Conservation (phyloP, 1,140 invertebrate genomes). For the Panagrolaimus sp. region DNA sequence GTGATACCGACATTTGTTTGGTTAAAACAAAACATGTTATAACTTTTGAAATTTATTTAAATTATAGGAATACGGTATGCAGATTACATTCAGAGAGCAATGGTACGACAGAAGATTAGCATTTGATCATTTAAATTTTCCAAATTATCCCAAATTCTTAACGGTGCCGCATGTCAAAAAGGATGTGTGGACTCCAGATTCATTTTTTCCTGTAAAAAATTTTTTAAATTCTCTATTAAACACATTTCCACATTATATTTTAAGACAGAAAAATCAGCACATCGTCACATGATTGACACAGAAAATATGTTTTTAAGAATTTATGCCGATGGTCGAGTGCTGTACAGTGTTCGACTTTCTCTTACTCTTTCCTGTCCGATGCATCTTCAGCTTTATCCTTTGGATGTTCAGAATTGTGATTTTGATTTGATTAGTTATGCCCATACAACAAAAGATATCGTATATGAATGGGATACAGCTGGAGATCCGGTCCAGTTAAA, state of each 20-base stretch:
- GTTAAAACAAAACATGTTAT: too few species aligned
- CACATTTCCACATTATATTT: conserved; percentile 5
- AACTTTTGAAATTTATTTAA: conserved; percentile 23
- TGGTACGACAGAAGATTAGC: conserved; percentile 83
- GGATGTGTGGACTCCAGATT: conserved; percentile 85
- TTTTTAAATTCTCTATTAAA: not conserved
- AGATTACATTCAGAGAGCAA: conserved; percentile 86
- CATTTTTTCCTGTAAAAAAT: conserved; percentile 73
- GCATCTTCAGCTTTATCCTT: conserved; percentile 38
- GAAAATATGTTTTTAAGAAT: conserved; percentile 48
- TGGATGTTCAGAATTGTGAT: conserved; percentile 46
- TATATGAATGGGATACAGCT: conserved; percentile 35
- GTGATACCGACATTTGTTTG: too few species aligned
- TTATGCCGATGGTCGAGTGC: conserved; percentile 34
- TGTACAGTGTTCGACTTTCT: conserved; percentile 41
- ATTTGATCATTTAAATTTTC: conserved; percentile 73
- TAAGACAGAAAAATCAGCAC: conserved; percentile 41
- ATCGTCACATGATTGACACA: conserved; percentile 48
- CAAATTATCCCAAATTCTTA: conserved; percentile 61
- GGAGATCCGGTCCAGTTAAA: conserved; percentile 36
- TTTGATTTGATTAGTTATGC: conserved; percentile 51
- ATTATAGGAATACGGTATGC: conserved; percentile 59
- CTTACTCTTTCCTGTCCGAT: conserved; percentile 41
- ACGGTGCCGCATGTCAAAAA: conserved; percentile 83
- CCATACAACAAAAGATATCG: conserved; percentile 36